A percentile compares a stretch with the other conserved stretches of the same genome.
Evolutionary conservation across 92 coral and sea anemone species (phyloP).

Genomic region (Scolanthus callimorphus): DNA sequence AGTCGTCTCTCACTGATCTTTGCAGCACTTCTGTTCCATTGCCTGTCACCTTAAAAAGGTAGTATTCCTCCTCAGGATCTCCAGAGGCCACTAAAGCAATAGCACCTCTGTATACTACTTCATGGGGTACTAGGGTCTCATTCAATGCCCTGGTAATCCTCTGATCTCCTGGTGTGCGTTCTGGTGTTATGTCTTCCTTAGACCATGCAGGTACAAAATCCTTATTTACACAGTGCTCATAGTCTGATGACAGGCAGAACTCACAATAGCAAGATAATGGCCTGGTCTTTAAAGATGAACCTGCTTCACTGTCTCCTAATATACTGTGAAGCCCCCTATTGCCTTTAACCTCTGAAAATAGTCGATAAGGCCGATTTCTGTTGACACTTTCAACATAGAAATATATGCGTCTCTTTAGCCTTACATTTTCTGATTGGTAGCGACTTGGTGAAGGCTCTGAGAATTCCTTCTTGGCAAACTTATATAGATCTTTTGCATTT

Average conservation of each 20-base stretch:
- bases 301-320: neutral
- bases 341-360: constrained; percentile 22
- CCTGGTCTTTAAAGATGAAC: constrained; percentile 2
- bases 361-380: constrained; percentile 14
- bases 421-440: constrained; percentile 35
- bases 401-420: constrained; percentile 20
- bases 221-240: neutral
- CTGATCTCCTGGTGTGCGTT: constrained; percentile 12
- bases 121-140: neutral
- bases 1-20: constrained; percentile 1
- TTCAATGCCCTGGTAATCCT: constrained; percentile 10
- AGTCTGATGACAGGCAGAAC: neutral
- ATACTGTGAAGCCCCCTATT: constrained; percentile 44
- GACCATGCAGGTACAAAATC: constrained; percentile 3
- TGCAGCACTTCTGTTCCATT: neutral
- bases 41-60: constrained; percentile 1
- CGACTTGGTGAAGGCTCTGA: constrained; percentile 17
- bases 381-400: constrained; percentile 8
- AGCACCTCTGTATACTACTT: constrained; percentile 7
- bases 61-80: constrained; percentile 8
- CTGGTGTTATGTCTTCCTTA: neutral
- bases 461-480: constrained; percentile 12
- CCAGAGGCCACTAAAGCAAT: constrained; percentile 6
- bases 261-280: constrained; percentile 12
- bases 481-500: constrained; percentile 22